These are phyloP conservation scores for Ricordea florida DNA, from an alignment of 92 coral and sea anemone species.

Conservation along the genomic window DNA sequence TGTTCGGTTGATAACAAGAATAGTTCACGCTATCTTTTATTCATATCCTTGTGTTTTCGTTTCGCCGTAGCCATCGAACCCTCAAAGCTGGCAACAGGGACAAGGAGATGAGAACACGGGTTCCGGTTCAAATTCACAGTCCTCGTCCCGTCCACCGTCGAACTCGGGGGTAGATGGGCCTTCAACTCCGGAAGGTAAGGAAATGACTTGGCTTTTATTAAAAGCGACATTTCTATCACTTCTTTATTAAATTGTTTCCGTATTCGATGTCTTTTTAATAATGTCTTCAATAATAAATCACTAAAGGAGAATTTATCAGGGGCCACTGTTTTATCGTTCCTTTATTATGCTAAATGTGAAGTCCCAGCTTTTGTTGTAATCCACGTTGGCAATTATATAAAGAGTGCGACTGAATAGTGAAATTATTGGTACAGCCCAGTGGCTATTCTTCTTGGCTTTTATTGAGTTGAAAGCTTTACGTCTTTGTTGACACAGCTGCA, in stretches of 20 bases:
- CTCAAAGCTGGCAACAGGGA: slow-evolving; percentile 83
- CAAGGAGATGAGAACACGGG: slow-evolving; percentile 76
- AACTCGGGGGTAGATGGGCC: slow-evolving; percentile 90
- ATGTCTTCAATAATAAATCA: slow-evolving; percentile 92
- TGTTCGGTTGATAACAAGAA: slow-evolving; percentile 63
- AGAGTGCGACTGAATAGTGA: slow-evolving; percentile 88
- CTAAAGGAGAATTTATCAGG: slow-evolving; percentile 71
- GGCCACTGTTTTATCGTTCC: slow-evolving; percentile 73
- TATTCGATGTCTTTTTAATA: slow-evolving; percentile 97
- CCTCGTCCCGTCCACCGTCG: slow-evolving; percentile 87
- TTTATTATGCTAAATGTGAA: slow-evolving; percentile 86
- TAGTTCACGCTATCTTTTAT: slow-evolving; percentile 73
- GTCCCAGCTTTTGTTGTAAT: slow-evolving; percentile 75
- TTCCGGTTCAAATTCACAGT: slow-evolving; percentile 81
- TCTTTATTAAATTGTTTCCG: slow-evolving; percentile 98
- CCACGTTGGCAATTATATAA: slow-evolving; percentile 88
- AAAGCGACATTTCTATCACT: slow-evolving; percentile 93
- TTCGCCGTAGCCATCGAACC: slow-evolving; percentile 67
- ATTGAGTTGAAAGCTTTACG: slow-evolving; percentile 98
- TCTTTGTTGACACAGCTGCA: slow-evolving; percentile 99
- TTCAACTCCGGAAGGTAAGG: slow-evolving; percentile 96
- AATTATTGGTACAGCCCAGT: slow-evolving; percentile 88
- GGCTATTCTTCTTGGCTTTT: slow-evolving; percentile 94
- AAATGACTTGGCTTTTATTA: slow-evolving; percentile 72
- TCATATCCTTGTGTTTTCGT: slow-evolving; percentile 42